These are phyloP conservation scores for Dromaius novaehollandiae DNA, from an alignment of 2,113 vertebrate genomes.

Conservation along the genomic window DNA sequence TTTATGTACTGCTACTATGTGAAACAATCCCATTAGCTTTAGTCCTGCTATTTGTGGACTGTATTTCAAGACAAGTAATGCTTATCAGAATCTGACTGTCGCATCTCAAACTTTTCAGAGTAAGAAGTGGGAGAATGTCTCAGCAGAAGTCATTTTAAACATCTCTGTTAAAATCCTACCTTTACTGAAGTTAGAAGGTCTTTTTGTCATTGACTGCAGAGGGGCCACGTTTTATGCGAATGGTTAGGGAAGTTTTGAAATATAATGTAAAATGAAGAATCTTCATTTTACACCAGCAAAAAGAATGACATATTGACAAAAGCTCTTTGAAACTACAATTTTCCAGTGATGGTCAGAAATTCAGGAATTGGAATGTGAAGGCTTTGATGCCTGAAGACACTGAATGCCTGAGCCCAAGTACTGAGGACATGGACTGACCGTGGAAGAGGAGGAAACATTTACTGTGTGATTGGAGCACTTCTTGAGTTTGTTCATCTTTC, in stretches of 20 bases:
- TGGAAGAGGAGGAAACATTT: not conserved
- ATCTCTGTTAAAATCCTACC: not conserved
- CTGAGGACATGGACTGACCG: not conserved
- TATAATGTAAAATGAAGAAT: not conserved
- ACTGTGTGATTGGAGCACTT: not conserved
- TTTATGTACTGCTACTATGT: not conserved
- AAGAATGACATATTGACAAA: not conserved
- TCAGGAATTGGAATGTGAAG: not conserved
- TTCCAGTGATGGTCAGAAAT: not conserved
- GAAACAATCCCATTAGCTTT: not conserved
- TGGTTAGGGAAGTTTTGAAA: not conserved
- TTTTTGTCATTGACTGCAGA: not conserved
- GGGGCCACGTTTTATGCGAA: accelerated
- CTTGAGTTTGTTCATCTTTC: not conserved
- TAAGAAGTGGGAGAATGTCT: not conserved
- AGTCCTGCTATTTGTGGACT: not conserved
- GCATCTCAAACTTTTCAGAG: not conserved
- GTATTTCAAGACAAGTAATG: not conserved
- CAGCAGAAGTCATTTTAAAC: not conserved
- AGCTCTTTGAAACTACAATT: not conserved
- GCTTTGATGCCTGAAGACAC: not conserved
- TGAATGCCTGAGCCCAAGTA: not conserved
- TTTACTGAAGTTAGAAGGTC: not conserved
- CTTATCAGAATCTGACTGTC: not conserved
- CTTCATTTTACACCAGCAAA: not conserved